Base-by-base conservation (phyloP, 1,140 invertebrate genomes). In the Tyrophagus putrescentiae region DNA sequence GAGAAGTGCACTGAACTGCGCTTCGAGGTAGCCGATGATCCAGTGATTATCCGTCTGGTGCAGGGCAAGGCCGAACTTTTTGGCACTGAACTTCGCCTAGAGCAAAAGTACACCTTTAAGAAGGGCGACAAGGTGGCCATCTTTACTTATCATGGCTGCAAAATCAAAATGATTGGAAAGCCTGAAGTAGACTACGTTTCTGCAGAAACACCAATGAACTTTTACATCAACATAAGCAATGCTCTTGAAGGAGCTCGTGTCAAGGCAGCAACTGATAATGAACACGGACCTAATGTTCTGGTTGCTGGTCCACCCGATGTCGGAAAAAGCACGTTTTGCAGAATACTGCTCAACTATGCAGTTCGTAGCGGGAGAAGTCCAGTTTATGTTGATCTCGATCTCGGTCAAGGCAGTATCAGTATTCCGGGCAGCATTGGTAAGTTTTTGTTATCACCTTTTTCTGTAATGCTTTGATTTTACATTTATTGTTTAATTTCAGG, bases 121-220 rank as follows among this genome's bases (percentile, higher is more conserved):
- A 77, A 82, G 5, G 91, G 92, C 2, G 84, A 90, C 0, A 97
- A 98, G 76, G 82, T 94, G 16, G 94, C 94, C 0, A 83, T 98
- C 1, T 98, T 87, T 68, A 94, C 94, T 7, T 98, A 86, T 81
- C 88, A 97, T 70, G 91, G 91, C 1, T 96, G 91, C 70, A 81
- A 80, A 0, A 70, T 93, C 13, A 75, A 67, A 29, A 75, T 62
- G 11, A 9, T n/a, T 16, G 92, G 91, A 1, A 84, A 84, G 70
- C 86, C 87, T 21, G 90, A 95, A 74, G 86, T 92, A 1, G 87
- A 84, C 65, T 96, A 96, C 71, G 80, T 93, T 0, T 85, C 91
- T 0, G 93, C 90, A 73, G 92, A 96, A 72, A 96, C 92, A 0
- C 92, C 92, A 4, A 96, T 96, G 92, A 79, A 85, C 6, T 79